A percentile compares a stretch with the other conserved stretches of the same genome.
Conservation (phyloP, 2,797 vertebrate species). For the Anguilla obscura region DNA sequence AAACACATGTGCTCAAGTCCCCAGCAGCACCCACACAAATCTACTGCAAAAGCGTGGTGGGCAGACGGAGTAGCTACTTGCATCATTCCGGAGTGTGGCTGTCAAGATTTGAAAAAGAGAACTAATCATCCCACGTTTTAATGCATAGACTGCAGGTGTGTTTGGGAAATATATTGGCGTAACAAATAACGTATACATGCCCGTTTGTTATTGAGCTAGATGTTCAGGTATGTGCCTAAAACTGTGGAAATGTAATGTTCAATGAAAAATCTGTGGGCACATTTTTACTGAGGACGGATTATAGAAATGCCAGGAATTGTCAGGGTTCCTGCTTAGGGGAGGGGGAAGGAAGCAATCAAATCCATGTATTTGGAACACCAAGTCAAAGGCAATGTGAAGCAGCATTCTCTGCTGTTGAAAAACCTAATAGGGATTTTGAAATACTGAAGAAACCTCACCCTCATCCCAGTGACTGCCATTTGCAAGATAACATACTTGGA, state of each 20-base stretch:
- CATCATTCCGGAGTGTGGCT: not conserved
- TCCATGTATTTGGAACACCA: not conserved
- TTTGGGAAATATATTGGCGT: not conserved
- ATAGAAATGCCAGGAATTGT: not conserved
- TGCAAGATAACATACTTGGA: not conserved
- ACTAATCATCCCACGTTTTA: not conserved
- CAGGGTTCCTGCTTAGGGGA: not conserved
- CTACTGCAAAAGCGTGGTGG: not conserved
- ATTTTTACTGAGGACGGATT: not conserved
- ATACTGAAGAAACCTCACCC: not conserved
- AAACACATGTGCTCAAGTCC: not conserved
- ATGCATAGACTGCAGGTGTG: not conserved
- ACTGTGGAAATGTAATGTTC: no score
- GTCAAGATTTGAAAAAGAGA: not conserved
- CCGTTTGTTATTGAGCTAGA: not conserved
- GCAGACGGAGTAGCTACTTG: not conserved
- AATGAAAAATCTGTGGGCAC: no score
- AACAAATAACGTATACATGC: not conserved
- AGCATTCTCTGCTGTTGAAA: constrained; percentile 7
- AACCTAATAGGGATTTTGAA: not conserved
- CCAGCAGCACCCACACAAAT: not conserved
- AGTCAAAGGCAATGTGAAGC: not conserved
- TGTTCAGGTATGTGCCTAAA: not conserved
- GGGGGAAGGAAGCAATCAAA: not conserved
- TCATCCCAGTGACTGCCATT: not conserved